Base-by-base conservation (phyloP, 92 coral and sea anemone species). In the Scolanthus callimorphus region DNA sequence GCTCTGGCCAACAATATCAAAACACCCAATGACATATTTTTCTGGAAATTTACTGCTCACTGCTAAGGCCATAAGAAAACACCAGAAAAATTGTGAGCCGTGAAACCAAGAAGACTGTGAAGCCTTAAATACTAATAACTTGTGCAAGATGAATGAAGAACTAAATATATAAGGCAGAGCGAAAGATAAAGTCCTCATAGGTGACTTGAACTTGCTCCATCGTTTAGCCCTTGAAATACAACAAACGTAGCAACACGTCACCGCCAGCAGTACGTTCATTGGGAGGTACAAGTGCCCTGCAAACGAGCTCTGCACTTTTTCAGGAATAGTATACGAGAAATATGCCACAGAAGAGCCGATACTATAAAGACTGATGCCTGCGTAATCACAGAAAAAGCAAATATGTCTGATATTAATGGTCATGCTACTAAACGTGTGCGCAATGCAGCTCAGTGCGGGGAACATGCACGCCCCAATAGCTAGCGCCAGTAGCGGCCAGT, bases 1-100 rank as follows among this genome's bases (percentile, higher is more conserved):
- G 26, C 95, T 86, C 39, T 86, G 95, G 12, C 95, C 95, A 11
- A 86, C 60, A 24, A 86, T 64, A 38, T 86, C 95, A 39, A 86
- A 86, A n/a, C 45, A 49, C 22, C 58, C 60, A 25, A 80, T 63
- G 44, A 64, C 46, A 31, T 63, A 65, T 39, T 81, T 63, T 57
- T 86, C 95, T 1, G 95, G 95, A 51, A 86, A 38, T 55, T 78
- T 86, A 41, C 76, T 39, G 29, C 77, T 83, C 43, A 63, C 71
- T 2, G 76, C 72, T 3, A 81, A 19, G 3, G 76, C 95, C 53
- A 81, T 66, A n/a, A 77, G 46, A 17, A 65, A 63, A 31, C 75
- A 41, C 95, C 95, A 86, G 63, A 86, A 77, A 29, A 81, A 76
- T 54, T 86, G 95, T 44, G 73, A 62, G 62, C 66, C 76, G 26